Base-by-base conservation (phyloP, 1,140 invertebrate species). In the Bombus confusus region DNA sequence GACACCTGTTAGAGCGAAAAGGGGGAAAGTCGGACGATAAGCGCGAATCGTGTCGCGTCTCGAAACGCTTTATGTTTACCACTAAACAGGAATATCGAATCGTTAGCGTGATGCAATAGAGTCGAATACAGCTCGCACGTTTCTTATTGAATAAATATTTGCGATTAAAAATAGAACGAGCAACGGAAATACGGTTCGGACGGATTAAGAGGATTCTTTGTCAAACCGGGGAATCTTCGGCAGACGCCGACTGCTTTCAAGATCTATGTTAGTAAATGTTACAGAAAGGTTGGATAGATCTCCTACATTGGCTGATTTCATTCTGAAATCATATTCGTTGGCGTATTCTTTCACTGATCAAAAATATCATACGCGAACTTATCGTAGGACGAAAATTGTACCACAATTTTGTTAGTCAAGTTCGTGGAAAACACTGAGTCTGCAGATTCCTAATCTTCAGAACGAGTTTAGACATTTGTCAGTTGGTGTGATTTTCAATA, bases 351-450 rank as follows among this genome's bases (percentile, higher is more conserved):
- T 13, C 52, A 15, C 8, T 2, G 10, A 28, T n/a, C 28, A 39
- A 34, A n/a, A 62, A 62, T 22, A 69, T 12, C 28, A 28, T 39
- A 41, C 13, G 12, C 68, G 4, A 39, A 31, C 37, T 88, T 89
- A 89, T 88, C 88, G 28, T 57, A 41, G 25, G 39, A 57, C 78
- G 57, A 86, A 89, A n/a, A 88, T 79, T 71, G 39, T 66, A 59
- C 64, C 71, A 79, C 78, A 68, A 41, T 52, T 52, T 52, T 47
- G 64, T 28, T 6, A 43, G 28, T 22, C 31, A 39, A 18, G 80
- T 88, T 88, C 86, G 52, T 9, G 52, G 86, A 85, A 88, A 79
- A 71, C 47, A n/a, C 85, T 82, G 87, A 88, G 47, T 85, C 83
- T 86, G 28, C 12, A n/a, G 41, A 31, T 43, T 28, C 69, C 72